A percentile compares a stretch with the other conserved stretches of the same genome.
Conservation (phyloP, 2,797 vertebrate genomes). For the Ptychobarbus kaznakovi region DNA sequence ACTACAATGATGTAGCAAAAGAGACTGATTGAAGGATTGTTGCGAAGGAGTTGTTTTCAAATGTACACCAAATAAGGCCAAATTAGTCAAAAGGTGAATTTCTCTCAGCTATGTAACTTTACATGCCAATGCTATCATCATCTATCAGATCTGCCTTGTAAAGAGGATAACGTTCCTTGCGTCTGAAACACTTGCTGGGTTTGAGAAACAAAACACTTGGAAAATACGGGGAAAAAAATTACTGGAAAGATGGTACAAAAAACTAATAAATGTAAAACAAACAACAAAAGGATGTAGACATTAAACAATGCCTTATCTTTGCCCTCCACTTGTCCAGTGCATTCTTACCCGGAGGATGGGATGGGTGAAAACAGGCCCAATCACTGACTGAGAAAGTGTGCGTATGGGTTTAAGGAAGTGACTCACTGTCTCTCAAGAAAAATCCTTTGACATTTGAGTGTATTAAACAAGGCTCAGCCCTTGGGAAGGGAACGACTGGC, state of each 20-base stretch:
- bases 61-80: not conserved
- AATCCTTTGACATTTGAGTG: conserved; percentile 34
- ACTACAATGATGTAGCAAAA: conserved; percentile 15
- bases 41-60: not conserved
- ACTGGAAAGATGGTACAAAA: not conserved
- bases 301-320: conserved; percentile 27
- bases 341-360: not conserved
- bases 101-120: not conserved
- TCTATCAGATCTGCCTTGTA: not conserved
- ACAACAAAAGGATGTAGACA: not conserved
- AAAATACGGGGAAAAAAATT: not conserved
- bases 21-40: not conserved
- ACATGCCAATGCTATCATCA: not conserved
- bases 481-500: not conserved
- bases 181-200: not conserved
- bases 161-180: not conserved
- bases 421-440: not conserved
- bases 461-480: conserved; percentile 28
- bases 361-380: conserved; percentile 12
- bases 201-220: not conserved
- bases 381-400: conserved; percentile 8
- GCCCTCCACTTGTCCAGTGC: not conserved
- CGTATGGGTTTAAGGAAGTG: conserved; percentile 15
- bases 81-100: not conserved
- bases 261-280: not conserved